phyloP scores from a whole-genome alignment of 2,888 invertebrate species.

The Plagiodera versicolora region DNA sequence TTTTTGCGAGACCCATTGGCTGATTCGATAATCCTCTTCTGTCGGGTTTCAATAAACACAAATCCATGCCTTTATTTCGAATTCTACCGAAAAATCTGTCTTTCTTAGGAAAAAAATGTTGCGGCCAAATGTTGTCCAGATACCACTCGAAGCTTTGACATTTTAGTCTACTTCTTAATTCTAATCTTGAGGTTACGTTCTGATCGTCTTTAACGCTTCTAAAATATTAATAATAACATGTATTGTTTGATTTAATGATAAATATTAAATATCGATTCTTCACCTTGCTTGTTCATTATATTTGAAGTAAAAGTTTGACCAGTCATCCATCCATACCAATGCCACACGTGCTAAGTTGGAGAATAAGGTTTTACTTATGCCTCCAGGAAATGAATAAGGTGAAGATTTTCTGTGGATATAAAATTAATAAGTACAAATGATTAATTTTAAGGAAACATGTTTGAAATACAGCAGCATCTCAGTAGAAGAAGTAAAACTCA shows the following conservation, averaged over 20 bases:
- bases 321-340: slow-evolving; percentile 97
- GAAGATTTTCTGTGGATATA: slow-evolving; percentile 69
- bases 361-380: slow-evolving; percentile 79
- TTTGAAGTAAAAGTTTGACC: slow-evolving; percentile 89
- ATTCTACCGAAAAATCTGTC: slow-evolving; percentile 91
- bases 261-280: neutral
- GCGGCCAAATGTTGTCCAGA: slow-evolving; percentile 91
- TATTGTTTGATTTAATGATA: neutral
- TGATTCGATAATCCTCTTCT: slow-evolving; percentile 65
- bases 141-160: slow-evolving; percentile 95
- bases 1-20: slow-evolving; percentile 69
- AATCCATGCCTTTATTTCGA: slow-evolving; percentile 51
- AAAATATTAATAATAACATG: slow-evolving; percentile 2
- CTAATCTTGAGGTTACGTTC: slow-evolving; percentile 64
- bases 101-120: slow-evolving; percentile 90
- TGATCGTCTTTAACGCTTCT: slow-evolving; percentile 61
- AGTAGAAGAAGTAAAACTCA: no score
- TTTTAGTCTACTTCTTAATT: slow-evolving; percentile 63
- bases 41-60: slow-evolving; percentile 68
- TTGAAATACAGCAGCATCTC: no score
- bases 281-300: slow-evolving; percentile 73
- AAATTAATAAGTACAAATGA: no score
- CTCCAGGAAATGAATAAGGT: slow-evolving; percentile 92
- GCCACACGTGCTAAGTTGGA: slow-evolving; percentile 92
- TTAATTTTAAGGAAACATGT: no score